These are phyloP conservation scores for Furcifer pardalis DNA, from an alignment of 2,797 vertebrate genomes.

Conservation along the genomic window DNA sequence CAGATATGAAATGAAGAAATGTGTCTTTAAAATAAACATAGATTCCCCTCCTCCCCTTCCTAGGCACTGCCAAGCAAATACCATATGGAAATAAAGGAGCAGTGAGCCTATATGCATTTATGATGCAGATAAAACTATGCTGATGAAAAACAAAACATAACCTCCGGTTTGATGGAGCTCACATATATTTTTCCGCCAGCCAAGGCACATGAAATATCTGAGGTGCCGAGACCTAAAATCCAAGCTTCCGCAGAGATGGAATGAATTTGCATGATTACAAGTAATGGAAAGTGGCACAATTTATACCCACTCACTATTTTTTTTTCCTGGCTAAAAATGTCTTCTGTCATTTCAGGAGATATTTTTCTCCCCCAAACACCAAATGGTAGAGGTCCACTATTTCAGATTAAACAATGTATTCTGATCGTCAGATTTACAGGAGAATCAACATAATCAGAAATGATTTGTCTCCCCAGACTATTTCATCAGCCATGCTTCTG, in stretches of 20 bases:
- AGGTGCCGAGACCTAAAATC: slow-evolving; percentile 2
- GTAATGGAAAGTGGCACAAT: slow-evolving; percentile 21
- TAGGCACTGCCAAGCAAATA: slow-evolving; percentile 3
- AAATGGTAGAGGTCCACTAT: slow-evolving; percentile 10
- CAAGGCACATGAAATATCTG: neutral
- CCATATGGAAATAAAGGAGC: neutral
- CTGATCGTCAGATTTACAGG: neutral
- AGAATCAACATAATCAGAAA: neutral
- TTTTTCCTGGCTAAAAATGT: slow-evolving; percentile 6
- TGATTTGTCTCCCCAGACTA: neutral
- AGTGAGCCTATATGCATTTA: slow-evolving; percentile 17
- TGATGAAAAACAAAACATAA: neutral
- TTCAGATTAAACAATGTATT: neutral
- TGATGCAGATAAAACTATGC: slow-evolving; percentile 2
- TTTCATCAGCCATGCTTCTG: neutral
- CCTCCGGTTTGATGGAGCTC: neutral
- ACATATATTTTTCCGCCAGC: neutral
- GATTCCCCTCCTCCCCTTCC: neutral
- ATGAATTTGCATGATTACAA: slow-evolving; percentile 20
- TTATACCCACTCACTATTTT: neutral
- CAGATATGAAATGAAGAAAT: slow-evolving; percentile 27
- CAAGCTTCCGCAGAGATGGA: neutral
- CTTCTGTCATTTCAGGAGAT: neutral
- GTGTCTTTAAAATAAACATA: neutral
- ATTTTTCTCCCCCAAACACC: slow-evolving; percentile 24